A percentile compares a stretch with the other conserved stretches of the same genome.
Conservation (phyloP, 2,888 invertebrate species). For the Gastracanthus pulcherrimus region DNA sequence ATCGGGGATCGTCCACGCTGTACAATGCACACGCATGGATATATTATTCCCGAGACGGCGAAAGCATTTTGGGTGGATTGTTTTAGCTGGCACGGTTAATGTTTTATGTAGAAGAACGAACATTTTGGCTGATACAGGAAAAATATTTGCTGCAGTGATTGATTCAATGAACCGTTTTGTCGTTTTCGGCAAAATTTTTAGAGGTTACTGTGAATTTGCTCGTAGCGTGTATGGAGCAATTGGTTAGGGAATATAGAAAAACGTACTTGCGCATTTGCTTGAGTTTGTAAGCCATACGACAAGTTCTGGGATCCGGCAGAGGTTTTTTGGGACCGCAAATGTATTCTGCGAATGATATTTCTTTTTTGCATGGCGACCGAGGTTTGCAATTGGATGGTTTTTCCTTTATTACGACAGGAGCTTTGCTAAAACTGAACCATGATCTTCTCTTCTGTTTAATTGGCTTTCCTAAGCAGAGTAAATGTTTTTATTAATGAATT, state of each 20-base stretch:
- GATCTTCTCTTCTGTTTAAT: not conserved
- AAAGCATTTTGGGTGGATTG: too few relatives aligned
- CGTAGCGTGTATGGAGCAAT: too few relatives aligned
- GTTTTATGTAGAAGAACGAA: too few relatives aligned
- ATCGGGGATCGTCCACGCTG: slow-evolving; percentile 44
- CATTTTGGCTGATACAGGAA: too few relatives aligned
- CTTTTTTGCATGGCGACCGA: not conserved
- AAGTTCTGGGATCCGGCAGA: slow-evolving; percentile 46
- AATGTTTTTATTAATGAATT: not conserved
- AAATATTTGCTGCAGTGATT: too few relatives aligned
- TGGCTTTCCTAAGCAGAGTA: not conserved
- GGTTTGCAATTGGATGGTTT: slow-evolving; percentile 39
- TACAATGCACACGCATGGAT: too few relatives aligned
- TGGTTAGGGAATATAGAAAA: not conserved
- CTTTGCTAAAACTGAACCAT: not conserved
- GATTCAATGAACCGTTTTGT: too few relatives aligned
- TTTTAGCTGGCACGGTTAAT: too few relatives aligned
- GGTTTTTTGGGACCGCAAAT: slow-evolving; percentile 50
- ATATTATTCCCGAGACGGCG: too few relatives aligned
- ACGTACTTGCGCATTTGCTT: slow-evolving; percentile 30
- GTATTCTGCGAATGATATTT: slow-evolving; percentile 56
- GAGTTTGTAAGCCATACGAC: slow-evolving; percentile 42
- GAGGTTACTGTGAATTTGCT: too few relatives aligned
- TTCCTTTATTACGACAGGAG: not conserved
- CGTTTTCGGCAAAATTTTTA: too few relatives aligned